Evolutionary conservation across 37 sponge, comb jelly and placozoan species (phyloP).

Genomic region (Cladorhizidae sp.): DNA sequence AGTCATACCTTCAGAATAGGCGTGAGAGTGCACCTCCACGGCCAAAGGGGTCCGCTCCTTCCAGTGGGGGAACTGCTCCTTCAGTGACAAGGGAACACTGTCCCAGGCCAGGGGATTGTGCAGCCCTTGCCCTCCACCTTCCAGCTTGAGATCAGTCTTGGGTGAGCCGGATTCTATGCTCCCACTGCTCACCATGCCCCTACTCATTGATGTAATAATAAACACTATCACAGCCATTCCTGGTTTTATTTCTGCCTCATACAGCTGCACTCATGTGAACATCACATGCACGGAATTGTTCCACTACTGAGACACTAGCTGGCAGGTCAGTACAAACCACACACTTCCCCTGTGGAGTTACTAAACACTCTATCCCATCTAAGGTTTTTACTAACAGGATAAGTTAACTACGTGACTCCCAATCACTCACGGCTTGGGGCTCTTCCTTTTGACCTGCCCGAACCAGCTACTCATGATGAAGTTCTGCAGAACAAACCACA

Average conservation of each 20-base stretch:
- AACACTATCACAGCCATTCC: too few relatives aligned
- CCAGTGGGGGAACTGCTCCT: conserved; percentile 73
- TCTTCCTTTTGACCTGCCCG: conserved; percentile 5
- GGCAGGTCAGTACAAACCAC: too few relatives aligned
- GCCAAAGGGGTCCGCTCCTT: conserved; percentile 21
- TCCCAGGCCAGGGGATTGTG: conserved; percentile 79
- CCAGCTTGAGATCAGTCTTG: not conserved
- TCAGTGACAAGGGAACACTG: conserved; percentile 41
- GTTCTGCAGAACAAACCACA: not conserved
- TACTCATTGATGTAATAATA: too few relatives aligned
- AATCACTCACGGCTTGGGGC: conserved; percentile 12
- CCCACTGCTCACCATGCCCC: conserved; percentile 5
- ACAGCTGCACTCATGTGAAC: too few relatives aligned
- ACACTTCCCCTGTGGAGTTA: not conserved
- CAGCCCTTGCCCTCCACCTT: conserved; percentile 38
- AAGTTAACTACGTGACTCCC: too few relatives aligned
- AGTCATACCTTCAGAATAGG: not conserved
- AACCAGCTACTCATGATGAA: conserved; percentile 20
- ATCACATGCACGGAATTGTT: too few relatives aligned
- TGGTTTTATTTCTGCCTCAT: too few relatives aligned
- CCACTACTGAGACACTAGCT: too few relatives aligned
- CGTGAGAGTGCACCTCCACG: not conserved
- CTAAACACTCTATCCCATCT: too few relatives aligned
- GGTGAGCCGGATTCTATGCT: conserved; percentile 16
- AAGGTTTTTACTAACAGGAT: too few relatives aligned